Evolutionary conservation across 64 coral and sea anemone species (phyloP).

Genomic region (Pachyseris speciosa): DNA sequence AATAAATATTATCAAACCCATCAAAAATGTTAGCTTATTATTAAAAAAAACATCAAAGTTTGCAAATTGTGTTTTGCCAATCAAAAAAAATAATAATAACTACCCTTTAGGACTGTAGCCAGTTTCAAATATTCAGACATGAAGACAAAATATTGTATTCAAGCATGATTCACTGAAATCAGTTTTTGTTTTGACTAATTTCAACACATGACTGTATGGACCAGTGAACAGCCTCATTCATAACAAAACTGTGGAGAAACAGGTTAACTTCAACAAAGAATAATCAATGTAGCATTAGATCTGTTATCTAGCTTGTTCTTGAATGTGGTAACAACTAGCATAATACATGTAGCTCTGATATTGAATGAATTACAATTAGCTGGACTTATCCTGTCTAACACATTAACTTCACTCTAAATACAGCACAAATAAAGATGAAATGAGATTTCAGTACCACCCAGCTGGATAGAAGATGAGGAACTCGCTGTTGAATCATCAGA

Average conservation of each 20-base stretch:
- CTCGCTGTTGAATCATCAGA: slow-evolving; percentile 48
- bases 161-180: no score
- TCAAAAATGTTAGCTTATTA: not conserved
- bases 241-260: no score
- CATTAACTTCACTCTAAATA: no score
- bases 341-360: no score
- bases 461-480: slow-evolving; percentile 59
- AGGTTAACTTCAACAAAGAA: no score
- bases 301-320: not conserved
- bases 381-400: not conserved
- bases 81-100: not conserved
- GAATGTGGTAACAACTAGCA: no score
- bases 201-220: no score
- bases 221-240: no score
- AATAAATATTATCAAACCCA: not conserved
- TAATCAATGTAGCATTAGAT: no score
- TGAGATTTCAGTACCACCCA: slow-evolving; percentile 50
- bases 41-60: not conserved
- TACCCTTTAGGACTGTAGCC: no score
- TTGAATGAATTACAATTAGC: no score
- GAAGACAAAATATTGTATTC: not conserved
- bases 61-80: not conserved
- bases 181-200: no score
- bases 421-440: not conserved
- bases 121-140: not conserved